A percentile compares a stretch with the other conserved stretches of the same genome.
These are phyloP conservation scores for Hydropsyche betteni DNA, from an alignment of 2,888 invertebrate genomes.

Conservation along the genomic window DNA sequence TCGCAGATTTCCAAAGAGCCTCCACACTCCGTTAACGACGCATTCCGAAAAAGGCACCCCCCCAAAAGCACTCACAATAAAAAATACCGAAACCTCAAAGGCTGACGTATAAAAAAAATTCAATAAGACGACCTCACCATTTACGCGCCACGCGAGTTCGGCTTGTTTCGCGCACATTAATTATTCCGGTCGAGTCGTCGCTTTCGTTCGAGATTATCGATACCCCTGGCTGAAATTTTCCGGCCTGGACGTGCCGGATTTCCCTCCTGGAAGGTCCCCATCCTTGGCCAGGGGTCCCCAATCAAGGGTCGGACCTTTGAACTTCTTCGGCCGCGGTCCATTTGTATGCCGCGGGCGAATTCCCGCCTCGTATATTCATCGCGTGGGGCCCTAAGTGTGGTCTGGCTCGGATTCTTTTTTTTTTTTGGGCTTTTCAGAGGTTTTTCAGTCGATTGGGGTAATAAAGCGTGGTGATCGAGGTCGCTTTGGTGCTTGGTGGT, in stretches of 20 bases:
- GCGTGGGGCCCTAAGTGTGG: constrained; percentile 1
- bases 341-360: constrained; percentile 10
- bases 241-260: constrained; percentile 24
- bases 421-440: no score
- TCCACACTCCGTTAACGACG: no score
- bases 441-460: no score
- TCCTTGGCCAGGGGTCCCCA: background rate
- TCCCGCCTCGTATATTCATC: constrained; percentile 12
- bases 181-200: constrained; percentile 20
- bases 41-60: no score
- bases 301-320: constrained; percentile 27
- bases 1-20: no score
- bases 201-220: constrained; percentile 10
- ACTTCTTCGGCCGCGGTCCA: background rate
- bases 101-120: background rate
- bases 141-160: background rate
- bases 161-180: background rate
- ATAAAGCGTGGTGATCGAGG: no score
- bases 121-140: background rate
- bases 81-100: background rate
- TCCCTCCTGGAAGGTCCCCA: background rate
- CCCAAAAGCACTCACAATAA: background rate
- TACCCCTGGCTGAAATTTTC: background rate
- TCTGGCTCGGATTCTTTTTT: no score
- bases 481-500: no score